Evolutionary conservation across 1,140 invertebrate genomes (phyloP), one percentile per base, ranked within the genome.

Genomic region (Sogatella furcifera): DNA sequence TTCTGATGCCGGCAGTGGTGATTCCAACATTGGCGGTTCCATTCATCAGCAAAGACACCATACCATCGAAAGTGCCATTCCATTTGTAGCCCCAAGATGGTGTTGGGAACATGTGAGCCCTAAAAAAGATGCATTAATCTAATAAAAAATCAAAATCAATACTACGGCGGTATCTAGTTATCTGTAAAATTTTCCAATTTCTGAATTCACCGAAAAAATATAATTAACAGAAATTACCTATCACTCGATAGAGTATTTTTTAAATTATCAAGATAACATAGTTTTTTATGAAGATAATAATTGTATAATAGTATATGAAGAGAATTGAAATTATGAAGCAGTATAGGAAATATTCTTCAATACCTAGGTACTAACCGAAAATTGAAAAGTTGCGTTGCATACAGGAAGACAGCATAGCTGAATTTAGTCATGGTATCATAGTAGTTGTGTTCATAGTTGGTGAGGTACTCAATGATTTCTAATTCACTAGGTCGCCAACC

Each of bases 1-100:
- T 55, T 66, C 79, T 76, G 57, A 79, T 79, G 68, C 81, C 80
- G 53, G 84, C 71, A 9, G 83, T 79, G 0, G 81, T 73, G 2
- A 75, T 76, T 14, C 81, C 79, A 43, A 85, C 76, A 63, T 87
- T 84, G 2, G 80, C 76, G 53, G 77, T 69, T 14, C 76, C 77
- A 15, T 75, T 70, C 43, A 44, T 52, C 14, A 59, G 44, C 4
- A 59, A n/a, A n/a, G 19, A 24, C 1, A 59, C 43, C 57, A 59
- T 59, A 2, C 57, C 57, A 21, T 59, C 57, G 28, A 49, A 59
- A 22, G 41, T 19, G 4, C 57, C 57, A 13, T 52, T 52, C 42
- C 42, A 59, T 13, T 49, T 49, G 44, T 49, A 59, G 11, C 57
- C 57, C 57, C 57, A 59, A 5, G 82, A 81, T 55, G 74, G 73